Conservation (phyloP, 2,113 vertebrate species). For the Petromus typicus region DNA sequence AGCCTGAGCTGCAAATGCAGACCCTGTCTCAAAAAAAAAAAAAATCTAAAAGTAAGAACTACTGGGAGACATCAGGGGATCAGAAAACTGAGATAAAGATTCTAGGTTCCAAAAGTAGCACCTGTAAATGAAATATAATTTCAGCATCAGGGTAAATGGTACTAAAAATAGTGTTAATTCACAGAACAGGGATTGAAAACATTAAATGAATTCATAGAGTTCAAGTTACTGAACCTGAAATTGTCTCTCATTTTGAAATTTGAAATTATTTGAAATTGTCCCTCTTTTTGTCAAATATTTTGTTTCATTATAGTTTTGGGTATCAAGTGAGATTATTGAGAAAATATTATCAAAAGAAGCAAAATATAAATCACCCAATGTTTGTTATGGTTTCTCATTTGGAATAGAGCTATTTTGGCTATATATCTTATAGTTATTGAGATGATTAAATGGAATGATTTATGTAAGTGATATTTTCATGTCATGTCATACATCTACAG, state of each 20-base stretch:
- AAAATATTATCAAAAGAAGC: neutral
- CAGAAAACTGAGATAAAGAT: neutral
- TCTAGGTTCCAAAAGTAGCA: neutral
- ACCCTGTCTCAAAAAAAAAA: too few relatives aligned
- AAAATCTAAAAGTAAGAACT: neutral
- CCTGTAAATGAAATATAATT: neutral
- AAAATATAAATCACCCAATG: neutral
- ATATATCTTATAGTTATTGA: neutral
- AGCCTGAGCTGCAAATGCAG: too few relatives aligned
- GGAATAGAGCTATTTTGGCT: neutral
- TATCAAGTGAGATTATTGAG: neutral
- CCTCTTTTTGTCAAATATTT: too few relatives aligned
- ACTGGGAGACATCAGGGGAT: too few relatives aligned
- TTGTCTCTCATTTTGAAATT: neutral
- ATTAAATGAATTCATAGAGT: neutral
- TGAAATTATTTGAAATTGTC: too few relatives aligned
- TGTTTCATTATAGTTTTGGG: too few relatives aligned
- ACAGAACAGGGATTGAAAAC: neutral
- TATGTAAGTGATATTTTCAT: neutral
- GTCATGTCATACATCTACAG: neutral
- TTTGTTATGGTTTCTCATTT: neutral
- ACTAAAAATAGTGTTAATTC: neutral
- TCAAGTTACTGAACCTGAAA: neutral
- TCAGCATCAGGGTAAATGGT: neutral
- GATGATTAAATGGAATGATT: conserved; percentile 11